phyloP scores from a whole-genome alignment of 2,797 vertebrate genomes.

The Pipistrellus nathusii region DNA sequence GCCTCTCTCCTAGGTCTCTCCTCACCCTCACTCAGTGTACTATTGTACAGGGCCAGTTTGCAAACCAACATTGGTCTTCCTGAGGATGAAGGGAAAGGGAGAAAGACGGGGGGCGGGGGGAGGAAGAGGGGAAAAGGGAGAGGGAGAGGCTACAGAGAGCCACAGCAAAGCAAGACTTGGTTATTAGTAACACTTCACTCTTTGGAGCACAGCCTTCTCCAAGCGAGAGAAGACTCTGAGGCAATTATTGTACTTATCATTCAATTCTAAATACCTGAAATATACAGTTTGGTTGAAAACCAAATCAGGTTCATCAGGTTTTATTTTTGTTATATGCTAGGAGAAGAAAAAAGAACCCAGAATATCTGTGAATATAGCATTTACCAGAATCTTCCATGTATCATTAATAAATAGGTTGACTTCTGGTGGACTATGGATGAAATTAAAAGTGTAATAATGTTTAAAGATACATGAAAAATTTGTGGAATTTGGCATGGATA shows the following conservation, averaged over 20 bases:
- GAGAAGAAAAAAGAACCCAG: not conserved
- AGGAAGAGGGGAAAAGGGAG: too few species aligned
- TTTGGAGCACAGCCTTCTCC: not conserved
- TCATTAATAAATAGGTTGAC: not conserved
- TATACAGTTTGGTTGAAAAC: not conserved
- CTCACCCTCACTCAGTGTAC: not conserved
- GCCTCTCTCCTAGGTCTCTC: not conserved
- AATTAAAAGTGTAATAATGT: not conserved
- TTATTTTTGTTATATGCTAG: constrained; percentile 8
- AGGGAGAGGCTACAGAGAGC: not conserved
- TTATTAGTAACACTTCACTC: not conserved
- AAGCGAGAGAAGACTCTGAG: not conserved
- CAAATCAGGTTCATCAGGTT: not conserved
- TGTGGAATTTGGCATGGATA: not conserved
- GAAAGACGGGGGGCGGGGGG: too few species aligned
- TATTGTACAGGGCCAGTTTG: not conserved
- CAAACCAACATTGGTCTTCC: not conserved
- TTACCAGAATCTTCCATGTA: not conserved
- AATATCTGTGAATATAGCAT: not conserved
- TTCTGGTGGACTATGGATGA: not conserved
- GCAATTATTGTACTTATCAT: not conserved
- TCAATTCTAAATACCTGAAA: not conserved
- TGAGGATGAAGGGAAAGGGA: not conserved
- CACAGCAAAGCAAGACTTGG: not conserved
- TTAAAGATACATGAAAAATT: not conserved